A percentile compares a stretch with the other conserved stretches of the same genome.
These are phyloP conservation scores for Dermatophagoides farinae DNA, from an alignment of 1,140 invertebrate species.

Conservation along the genomic window DNA sequence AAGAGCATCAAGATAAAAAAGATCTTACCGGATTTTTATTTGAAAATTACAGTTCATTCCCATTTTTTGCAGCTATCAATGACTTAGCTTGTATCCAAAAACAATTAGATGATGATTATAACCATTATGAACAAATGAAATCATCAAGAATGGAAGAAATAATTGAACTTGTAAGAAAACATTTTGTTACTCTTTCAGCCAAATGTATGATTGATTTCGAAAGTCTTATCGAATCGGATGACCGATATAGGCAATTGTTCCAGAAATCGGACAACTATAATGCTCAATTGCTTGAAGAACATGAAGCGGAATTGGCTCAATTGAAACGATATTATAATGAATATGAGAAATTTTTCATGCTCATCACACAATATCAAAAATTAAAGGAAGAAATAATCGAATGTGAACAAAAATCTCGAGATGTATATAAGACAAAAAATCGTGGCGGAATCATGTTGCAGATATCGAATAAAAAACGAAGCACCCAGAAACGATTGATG, in stretches of 20 bases:
- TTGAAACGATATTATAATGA: background rate
- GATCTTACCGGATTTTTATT: background rate
- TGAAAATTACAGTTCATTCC: background rate
- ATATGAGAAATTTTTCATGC: background rate
- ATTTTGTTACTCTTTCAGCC: background rate
- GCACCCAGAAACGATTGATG: background rate
- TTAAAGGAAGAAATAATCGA: background rate
- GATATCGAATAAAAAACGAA: background rate
- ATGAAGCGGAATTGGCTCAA: background rate
- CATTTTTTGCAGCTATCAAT: background rate
- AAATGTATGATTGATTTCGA: background rate
- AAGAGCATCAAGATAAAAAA: background rate
- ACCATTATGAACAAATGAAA: background rate
- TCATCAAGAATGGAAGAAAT: background rate
- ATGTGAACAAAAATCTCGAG: background rate
- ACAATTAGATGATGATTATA: background rate
- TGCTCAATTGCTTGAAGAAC: background rate
- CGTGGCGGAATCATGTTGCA: background rate
- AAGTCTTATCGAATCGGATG: background rate
- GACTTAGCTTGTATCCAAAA: background rate
- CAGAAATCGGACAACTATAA: background rate
- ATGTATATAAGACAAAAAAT: background rate
- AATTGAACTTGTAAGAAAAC: background rate
- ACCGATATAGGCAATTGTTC: background rate
- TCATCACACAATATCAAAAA: background rate